Percentiles rank a stretch among this genome's conserved stretches.
Conservation (phyloP, 2,113 vertebrate genomes). For the Baryphthengus martii region DNA sequence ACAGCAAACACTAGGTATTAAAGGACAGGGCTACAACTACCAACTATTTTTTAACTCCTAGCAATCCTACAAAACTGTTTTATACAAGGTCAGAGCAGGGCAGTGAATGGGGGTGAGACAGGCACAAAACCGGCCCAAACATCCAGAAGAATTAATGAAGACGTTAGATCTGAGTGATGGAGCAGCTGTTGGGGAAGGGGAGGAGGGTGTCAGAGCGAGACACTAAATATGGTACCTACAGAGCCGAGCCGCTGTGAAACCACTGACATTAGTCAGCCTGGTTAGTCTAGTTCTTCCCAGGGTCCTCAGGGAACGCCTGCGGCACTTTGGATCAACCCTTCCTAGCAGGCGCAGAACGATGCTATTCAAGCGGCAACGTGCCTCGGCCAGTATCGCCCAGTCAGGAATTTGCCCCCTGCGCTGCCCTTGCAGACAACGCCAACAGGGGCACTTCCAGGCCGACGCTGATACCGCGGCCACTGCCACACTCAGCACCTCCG, state of each 20-base stretch:
- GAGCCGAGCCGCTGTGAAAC: neutral
- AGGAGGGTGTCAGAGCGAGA: neutral
- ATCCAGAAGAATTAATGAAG: neutral
- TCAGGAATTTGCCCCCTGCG: neutral
- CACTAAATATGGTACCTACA: neutral
- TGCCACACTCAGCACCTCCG: rapidly evolving
- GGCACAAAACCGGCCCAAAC: neutral
- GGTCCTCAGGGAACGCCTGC: neutral
- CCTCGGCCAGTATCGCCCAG: rapidly evolving
- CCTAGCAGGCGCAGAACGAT: neutral
- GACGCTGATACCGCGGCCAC: rapidly evolving
- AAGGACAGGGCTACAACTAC: neutral
- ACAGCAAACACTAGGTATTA: neutral
- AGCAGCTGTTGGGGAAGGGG: neutral
- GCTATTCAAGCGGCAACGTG: neutral
- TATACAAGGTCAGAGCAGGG: neutral
- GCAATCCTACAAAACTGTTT: neutral
- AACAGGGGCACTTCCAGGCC: rapidly evolving
- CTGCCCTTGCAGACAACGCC: rapidly evolving
- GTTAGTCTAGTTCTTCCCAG: neutral
- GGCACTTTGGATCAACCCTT: neutral
- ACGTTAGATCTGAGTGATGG: neutral
- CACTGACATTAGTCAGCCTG: neutral
- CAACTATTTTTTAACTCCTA: neutral
- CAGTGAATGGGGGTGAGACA: neutral